These are phyloP conservation scores for Sporophila hypoxantha DNA, from an alignment of 2,113 vertebrate genomes.

Conservation along the genomic window DNA sequence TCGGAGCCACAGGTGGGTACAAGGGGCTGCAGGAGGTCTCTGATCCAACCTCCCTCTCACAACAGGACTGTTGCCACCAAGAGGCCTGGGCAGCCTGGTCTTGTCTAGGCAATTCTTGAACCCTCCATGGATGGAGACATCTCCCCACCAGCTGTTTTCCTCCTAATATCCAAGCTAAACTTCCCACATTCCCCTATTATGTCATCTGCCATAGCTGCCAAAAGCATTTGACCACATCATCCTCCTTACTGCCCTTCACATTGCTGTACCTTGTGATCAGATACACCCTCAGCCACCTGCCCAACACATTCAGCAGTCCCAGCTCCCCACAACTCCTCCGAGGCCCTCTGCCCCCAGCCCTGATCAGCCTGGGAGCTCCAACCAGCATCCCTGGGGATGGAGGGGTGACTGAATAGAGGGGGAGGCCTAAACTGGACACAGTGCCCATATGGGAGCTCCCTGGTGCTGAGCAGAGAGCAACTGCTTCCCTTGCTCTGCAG, in stretches of 20 bases:
- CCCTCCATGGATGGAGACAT: background rate
- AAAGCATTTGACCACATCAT: background rate
- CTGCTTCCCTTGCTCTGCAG: background rate
- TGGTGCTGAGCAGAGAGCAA: background rate
- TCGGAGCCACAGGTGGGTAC: background rate
- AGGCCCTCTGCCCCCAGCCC: background rate
- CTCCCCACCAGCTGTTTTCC: background rate
- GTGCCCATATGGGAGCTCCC: background rate
- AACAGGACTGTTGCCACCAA: background rate
- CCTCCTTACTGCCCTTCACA: background rate
- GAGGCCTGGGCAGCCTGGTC: background rate
- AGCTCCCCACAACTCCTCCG: background rate
- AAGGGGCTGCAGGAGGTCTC: background rate
- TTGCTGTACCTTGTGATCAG: fast-evolving
- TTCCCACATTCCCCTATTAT: background rate
- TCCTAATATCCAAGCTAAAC: background rate
- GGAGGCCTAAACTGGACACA: background rate
- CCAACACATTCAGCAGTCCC: background rate
- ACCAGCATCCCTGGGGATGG: background rate
- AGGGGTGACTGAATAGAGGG: fast-evolving
- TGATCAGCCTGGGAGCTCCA: background rate
- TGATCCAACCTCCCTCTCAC: background rate
- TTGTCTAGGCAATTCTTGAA: background rate
- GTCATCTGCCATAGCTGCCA: background rate
- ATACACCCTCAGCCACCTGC: background rate